phyloP scores from a whole-genome alignment of 2,113 vertebrate genomes.

The Hippocampus barbouri region DNA sequence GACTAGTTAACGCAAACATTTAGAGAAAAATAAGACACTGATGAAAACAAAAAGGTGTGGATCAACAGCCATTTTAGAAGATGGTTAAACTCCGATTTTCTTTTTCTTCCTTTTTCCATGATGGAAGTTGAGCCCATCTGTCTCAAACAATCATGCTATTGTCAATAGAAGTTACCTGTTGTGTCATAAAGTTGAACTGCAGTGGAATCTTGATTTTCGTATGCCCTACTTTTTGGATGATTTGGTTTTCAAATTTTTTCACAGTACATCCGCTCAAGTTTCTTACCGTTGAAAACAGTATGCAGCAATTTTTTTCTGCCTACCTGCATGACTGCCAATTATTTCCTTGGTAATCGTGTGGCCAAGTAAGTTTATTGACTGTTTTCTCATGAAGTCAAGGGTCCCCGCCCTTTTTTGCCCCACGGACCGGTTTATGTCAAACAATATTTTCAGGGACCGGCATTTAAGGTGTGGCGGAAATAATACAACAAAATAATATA shows the following conservation, averaged over 20 bases:
- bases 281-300: background rate
- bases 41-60: background rate
- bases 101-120: background rate
- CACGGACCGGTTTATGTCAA: too few relatives aligned
- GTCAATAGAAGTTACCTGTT: background rate
- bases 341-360: too few relatives aligned
- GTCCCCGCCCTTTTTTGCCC: too few relatives aligned
- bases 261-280: background rate
- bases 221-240: background rate
- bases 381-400: too few relatives aligned
- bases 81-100: background rate
- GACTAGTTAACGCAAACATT: constrained; percentile 6
- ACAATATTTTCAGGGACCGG: too few relatives aligned
- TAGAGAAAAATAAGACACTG: background rate
- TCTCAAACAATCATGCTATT: background rate
- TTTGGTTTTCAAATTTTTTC: background rate
- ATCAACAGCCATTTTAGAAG: background rate
- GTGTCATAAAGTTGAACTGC: background rate
- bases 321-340: too few relatives aligned
- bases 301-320: background rate
- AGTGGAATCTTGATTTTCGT: background rate
- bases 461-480: too few relatives aligned
- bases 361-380: too few relatives aligned
- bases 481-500: too few relatives aligned
- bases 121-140: background rate